Evolutionary conservation across 1,140 invertebrate genomes (phyloP), one percentile per base, ranked within the genome.

Genomic region (Bombus waltoni): DNA sequence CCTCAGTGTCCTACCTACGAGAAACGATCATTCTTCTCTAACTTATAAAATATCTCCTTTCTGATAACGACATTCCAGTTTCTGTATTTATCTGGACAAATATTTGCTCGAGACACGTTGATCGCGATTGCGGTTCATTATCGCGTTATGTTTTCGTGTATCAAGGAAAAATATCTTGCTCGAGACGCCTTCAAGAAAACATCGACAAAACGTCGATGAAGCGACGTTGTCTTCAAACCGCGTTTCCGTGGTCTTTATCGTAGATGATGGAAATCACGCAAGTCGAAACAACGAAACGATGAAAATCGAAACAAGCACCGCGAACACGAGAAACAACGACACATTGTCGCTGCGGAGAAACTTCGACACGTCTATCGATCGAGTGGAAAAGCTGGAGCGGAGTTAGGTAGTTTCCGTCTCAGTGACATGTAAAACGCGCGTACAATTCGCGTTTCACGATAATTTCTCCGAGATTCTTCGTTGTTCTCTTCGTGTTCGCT

Each of bases 351-450:
- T 4, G 22, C 6, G 9, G 40, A 42, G 40, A 72, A 72, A 11
- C 9, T 13, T n/a, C 71, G 71, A 72, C 40, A n/a, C 71, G 40
- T 72, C 1, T 72, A 72, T 72, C 71, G 71, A 72, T 72, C 28
- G 40, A 72, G 22, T 11, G 68, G 68, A 40, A 70, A 70, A 70
- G 18, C 25, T 32, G 4, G 9, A 40, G 1, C 9, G 10, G 0
- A 70, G 38, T 35, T 70, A 11, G 47, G 18, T 53, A 62, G 68
- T 38, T 70, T 40, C 68, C 10, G 1, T 40, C 22, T 22, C 68
- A 22, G 2, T 38, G 35, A 10, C 35, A 25, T 35, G 11, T 70
- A 40, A 70, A 70, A 70, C 3, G 3, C 2, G 32, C 32, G 18
- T 40, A 28, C 35, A 10, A 70, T 22, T 40, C 10, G 35, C 35